Base-by-base conservation (phyloP, 2,113 vertebrate species). In the Tyrannus savana region DNA sequence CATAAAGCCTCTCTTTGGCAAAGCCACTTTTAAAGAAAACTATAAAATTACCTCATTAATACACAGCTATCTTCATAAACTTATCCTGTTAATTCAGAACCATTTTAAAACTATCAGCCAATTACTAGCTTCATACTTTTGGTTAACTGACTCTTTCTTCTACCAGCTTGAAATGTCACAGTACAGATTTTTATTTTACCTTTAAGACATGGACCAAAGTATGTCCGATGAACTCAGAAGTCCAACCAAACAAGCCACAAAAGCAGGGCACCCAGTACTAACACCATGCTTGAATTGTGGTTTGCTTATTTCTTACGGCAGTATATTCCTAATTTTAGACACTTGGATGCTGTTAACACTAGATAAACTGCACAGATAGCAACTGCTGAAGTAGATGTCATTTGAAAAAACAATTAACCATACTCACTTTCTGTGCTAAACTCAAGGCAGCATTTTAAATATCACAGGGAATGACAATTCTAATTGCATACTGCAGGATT, bases 391-490 rank as follows among this genome's bases (percentile, higher is more conserved):
- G 89, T 53, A 82, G 69, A 85, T 63, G 56, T 39, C 78, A 44
- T 53, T 62, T 59, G 53, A 74, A 71, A 77, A 95, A 93, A 87
- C 19, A 84, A 19, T 88, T 55, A 68, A 68, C 55, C 81, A 87
- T 74, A 69, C 42, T 86, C 77, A 72, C 35, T 76, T 79, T 62
- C 82, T 77, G 49, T 59, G 39, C 79, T 90, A 59, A 96, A 95
- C 21, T 59, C 59, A 80, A 80, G 67, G 25, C 71, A 77, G 58
- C 52, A 52, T 81, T 95, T 93, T 82, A 96, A 91, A 75, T 87
- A 87, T 77, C 89, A 93, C 71, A 66, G 33, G 46, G 71, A 92
- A 87, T 72, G 86, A 92, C 87, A 94, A 95, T 78, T 87, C 69
- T 94, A 94, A 96, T 85, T 89, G 67, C 66, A 84, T 41, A 30